phyloP scores from a whole-genome alignment of 92 coral and sea anemone genomes.

The Paramuricea clavata region DNA sequence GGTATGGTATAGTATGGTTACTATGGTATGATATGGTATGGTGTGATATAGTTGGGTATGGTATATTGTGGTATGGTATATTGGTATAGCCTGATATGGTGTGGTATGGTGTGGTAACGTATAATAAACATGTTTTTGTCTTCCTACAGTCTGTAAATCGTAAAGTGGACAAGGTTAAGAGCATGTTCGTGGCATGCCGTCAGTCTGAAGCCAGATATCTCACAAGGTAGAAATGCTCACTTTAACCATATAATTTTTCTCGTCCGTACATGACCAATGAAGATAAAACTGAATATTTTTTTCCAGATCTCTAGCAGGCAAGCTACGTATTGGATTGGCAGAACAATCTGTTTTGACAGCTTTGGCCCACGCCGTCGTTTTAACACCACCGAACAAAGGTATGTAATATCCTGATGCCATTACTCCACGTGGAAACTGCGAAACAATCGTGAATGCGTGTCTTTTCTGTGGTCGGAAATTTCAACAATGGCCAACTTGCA shows the following conservation, averaged over 20 bases:
- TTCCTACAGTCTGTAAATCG: slow-evolving; percentile 81
- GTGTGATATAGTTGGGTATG: not conserved
- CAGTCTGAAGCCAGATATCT: slow-evolving; percentile 92
- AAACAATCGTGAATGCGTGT: too few relatives aligned
- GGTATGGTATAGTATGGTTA: too few relatives aligned
- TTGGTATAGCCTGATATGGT: too few relatives aligned
- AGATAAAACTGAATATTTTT: not conserved
- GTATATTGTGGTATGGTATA: too few relatives aligned
- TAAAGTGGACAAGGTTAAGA: slow-evolving; percentile 85
- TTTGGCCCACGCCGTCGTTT: slow-evolving; percentile 88
- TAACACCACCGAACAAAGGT: slow-evolving; percentile 96
- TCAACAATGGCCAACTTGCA: too few relatives aligned
- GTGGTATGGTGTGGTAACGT: not conserved
- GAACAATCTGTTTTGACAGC: slow-evolving; percentile 96
- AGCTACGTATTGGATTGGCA: slow-evolving; percentile 96
- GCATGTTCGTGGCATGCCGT: slow-evolving; percentile 98
- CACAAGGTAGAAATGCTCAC: slow-evolving; percentile 72
- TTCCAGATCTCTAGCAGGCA: slow-evolving; percentile 89
- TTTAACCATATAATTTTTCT: not conserved
- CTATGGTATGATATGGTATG: not conserved
- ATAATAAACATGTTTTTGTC: not conserved
- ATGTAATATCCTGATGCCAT: too few relatives aligned
- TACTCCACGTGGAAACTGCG: not conserved
- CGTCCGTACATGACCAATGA: not conserved
- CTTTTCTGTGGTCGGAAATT: too few relatives aligned